These are phyloP conservation scores for Cecropterus lyciades DNA, from an alignment of 1,140 invertebrate genomes.

Conservation along the genomic window DNA sequence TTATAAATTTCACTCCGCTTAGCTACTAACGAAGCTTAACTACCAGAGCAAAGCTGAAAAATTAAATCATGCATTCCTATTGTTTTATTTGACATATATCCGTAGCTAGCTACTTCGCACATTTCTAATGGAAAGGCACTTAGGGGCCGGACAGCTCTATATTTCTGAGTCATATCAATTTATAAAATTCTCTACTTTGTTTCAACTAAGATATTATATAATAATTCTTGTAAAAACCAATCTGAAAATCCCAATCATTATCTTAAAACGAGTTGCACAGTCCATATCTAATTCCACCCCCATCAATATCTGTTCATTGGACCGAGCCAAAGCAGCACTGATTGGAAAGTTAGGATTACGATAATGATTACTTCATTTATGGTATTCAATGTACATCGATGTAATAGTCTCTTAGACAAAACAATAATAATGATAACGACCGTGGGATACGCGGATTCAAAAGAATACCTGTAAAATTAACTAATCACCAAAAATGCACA, in stretches of 20 bases:
- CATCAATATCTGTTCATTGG: conserved; percentile 4
- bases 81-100: too few relatives aligned
- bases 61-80: too few relatives aligned
- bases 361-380: background rate
- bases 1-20: too few relatives aligned
- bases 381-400: background rate
- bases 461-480: too few relatives aligned
- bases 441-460: too few relatives aligned
- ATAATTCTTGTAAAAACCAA: background rate
- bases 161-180: background rate
- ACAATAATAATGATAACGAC: background rate
- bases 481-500: too few relatives aligned
- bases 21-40: too few relatives aligned
- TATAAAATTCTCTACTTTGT: background rate
- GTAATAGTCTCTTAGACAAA: background rate
- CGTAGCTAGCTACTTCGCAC: too few relatives aligned
- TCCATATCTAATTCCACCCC: conserved; percentile 4
- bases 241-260: background rate
- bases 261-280: background rate
- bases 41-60: too few relatives aligned
- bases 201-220: background rate
- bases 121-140: too few relatives aligned
- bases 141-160: too few relatives aligned
- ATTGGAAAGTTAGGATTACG: background rate
- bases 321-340: background rate